Base-by-base conservation (phyloP, 2,888 invertebrate genomes). In the Phalangium opilio region DNA sequence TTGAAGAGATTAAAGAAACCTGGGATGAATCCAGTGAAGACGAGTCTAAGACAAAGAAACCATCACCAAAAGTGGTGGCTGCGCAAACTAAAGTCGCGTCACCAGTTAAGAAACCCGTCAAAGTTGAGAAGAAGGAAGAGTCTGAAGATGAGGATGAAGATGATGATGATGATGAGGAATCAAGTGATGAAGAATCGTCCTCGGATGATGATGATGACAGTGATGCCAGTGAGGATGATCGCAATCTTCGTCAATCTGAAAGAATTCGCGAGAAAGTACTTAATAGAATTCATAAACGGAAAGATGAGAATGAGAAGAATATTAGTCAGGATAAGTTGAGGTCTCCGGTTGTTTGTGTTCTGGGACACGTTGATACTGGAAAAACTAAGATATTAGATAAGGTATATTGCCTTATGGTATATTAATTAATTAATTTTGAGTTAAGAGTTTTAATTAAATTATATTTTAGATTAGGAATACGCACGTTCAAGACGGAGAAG, bases 321-420 rank as follows among this genome's bases (percentile, higher is more conserved):
- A 73, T 73, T 52, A 71, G 73, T 4, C 56, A 74, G 1, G 81
- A 84, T 44, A 72, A 75, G 39, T 74, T 98, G 2, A 76, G 99
- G 41, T 90, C 96, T 0, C 89, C 96, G 1, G 91, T 99, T 2
- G 93, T 99, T 1, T 98, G 96, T 64, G 98, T 99, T 0, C 70
- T 99, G 2, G 99, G 98, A 0, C 98, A 99, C 66, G 98, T 99
- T 43, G 99, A 99, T 70, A 98, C 98, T 0, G 96, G 96, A 49
- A 99, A 99, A 74, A 99, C 98, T 0, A 98, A 98, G 69, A 95
- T 99, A 62, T 69, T 99, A 46, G 98, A 99, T 65, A 98, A 96
- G 67, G 71, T 71, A 56, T n/a, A n/a, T n/a, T n/a, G n/a, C n/a
- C n/a, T n/a, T n/a, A n/a, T n/a, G n/a, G n/a, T n/a, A n/a, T n/a